A percentile compares a stretch with the other conserved stretches of the same genome.
Conservation (phyloP, 1,140 invertebrate species). For the Plutomurus gul region DNA sequence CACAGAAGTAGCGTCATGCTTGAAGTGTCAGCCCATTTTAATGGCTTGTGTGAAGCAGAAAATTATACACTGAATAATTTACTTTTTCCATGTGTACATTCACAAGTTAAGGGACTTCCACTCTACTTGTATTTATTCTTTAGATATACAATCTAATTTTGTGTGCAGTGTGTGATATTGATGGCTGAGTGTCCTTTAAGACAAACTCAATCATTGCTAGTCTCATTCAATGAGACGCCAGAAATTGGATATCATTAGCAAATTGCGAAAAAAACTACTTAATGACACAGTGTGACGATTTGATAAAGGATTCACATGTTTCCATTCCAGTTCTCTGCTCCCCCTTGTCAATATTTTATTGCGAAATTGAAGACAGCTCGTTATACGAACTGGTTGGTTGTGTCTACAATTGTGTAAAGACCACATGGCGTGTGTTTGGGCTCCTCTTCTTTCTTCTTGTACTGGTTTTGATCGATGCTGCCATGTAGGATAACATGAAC, state of each 20-base stretch:
- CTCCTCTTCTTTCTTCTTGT: neutral
- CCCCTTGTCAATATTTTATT: neutral
- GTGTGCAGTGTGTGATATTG: neutral
- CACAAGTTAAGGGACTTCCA: neutral
- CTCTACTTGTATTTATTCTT: neutral
- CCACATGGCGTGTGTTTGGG: neutral
- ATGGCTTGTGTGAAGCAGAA: conserved; percentile 2
- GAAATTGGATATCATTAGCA: neutral
- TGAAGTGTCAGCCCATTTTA: conserved; percentile 3
- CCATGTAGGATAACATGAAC: neutral
- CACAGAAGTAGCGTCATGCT: neutral
- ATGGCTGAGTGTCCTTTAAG: too few relatives aligned
- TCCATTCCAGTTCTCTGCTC: neutral
- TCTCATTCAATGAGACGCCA: too few relatives aligned
- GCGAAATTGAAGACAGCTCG: neutral
- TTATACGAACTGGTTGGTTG: neutral
- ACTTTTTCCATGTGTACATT: conserved; percentile 8
- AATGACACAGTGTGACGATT: neutral
- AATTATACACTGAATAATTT: conserved; percentile 13
- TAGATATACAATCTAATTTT: neutral
- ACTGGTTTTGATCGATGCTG: neutral
- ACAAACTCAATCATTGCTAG: too few relatives aligned
- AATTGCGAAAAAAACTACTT: neutral
- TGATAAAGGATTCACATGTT: neutral
- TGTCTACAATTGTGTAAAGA: neutral